A percentile compares a stretch with the other conserved stretches of the same genome.
These are phyloP conservation scores for Scaptomyza polygonia DNA, from an alignment of 2,888 invertebrate genomes.

Conservation along the genomic window DNA sequence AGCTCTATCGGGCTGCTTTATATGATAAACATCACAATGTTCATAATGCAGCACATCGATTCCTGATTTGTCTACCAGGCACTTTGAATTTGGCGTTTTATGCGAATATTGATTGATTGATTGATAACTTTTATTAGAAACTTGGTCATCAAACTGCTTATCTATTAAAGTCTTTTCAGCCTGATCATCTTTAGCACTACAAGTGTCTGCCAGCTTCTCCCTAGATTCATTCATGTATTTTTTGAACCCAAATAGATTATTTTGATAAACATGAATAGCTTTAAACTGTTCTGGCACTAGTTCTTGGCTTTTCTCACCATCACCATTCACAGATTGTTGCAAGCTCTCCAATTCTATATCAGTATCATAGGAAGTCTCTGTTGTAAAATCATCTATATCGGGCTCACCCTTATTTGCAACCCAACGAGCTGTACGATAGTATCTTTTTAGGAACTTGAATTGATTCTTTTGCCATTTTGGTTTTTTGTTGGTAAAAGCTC, in stretches of 20 bases:
- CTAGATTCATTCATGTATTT: conserved; percentile 4
- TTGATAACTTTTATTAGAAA: not conserved
- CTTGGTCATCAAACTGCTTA: not conserved
- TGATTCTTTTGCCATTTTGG: conserved; percentile 9
- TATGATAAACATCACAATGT: conserved; percentile 42
- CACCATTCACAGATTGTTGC: not conserved
- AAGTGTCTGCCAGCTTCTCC: not conserved
- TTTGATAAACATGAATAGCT: conserved; percentile 7
- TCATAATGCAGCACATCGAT: conserved; percentile 29
- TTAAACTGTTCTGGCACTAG: conserved; percentile 20
- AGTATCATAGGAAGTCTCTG: conserved; percentile 17
- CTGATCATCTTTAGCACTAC: not conserved
- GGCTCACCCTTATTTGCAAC: conserved; percentile 11
- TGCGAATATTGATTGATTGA: not conserved
- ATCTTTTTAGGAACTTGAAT: not conserved
- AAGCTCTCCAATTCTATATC: conserved; percentile 9
- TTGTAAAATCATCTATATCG: conserved; percentile 10
- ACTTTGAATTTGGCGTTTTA: not conserved
- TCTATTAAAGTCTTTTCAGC: too few species aligned
- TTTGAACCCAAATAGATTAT: not conserved
- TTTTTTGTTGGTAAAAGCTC: conserved; percentile 23
- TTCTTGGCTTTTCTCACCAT: conserved; percentile 1
- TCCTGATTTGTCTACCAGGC: not conserved
- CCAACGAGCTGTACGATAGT: conserved; percentile 41
- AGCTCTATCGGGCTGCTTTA: not conserved